Percentiles rank a stretch among this genome's conserved stretches.
Evolutionary conservation across 1,140 invertebrate species (phyloP).

Genomic region (Sycophaga agraensis): DNA sequence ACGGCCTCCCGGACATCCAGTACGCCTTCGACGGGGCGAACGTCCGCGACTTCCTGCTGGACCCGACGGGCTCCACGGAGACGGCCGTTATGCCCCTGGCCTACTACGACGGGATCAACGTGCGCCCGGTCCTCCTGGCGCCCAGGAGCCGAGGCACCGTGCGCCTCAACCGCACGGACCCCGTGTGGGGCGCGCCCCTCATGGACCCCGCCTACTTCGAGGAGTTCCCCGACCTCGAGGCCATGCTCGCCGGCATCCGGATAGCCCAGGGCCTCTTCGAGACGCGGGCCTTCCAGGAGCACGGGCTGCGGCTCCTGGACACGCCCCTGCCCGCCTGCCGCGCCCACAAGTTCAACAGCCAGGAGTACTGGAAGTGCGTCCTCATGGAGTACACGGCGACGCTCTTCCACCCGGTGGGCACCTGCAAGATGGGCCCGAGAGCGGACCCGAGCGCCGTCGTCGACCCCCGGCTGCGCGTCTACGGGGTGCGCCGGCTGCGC

Average conservation of each 20-base stretch:
- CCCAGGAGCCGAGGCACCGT: conserved; percentile 61
- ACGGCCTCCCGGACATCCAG: conserved; percentile 65
- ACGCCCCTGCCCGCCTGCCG: conserved; percentile 42
- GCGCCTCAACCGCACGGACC: conserved; percentile 59
- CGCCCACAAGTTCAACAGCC: conserved; percentile 51
- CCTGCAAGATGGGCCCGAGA: conserved; percentile 75
- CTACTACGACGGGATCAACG: conserved; percentile 51
- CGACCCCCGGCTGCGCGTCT: conserved; percentile 68
- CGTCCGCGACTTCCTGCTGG: conserved; percentile 40
- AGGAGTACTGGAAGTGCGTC: conserved; percentile 68
- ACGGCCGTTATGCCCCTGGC: conserved; percentile 39
- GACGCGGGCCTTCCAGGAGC: conserved; percentile 35
- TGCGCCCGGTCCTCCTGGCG: conserved; percentile 54
- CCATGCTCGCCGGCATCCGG: conserved; percentile 54
- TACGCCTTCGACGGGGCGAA: conserved; percentile 62
- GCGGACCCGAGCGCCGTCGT: conserved; percentile 66
- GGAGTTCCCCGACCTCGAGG: conserved; percentile 51
- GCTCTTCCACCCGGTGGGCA: conserved; percentile 72
- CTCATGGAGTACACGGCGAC: conserved; percentile 64
- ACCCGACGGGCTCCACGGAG: conserved; percentile 43
- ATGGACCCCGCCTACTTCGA: conserved; percentile 65
- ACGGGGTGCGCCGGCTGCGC: conserved; percentile 68
- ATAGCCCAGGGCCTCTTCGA: conserved; percentile 36
- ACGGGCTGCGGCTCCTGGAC: conserved; percentile 36
- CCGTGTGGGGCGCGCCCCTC: conserved; percentile 60